phyloP scores from a whole-genome alignment of 2,888 invertebrate species.

The Oscheius sp. region DNA sequence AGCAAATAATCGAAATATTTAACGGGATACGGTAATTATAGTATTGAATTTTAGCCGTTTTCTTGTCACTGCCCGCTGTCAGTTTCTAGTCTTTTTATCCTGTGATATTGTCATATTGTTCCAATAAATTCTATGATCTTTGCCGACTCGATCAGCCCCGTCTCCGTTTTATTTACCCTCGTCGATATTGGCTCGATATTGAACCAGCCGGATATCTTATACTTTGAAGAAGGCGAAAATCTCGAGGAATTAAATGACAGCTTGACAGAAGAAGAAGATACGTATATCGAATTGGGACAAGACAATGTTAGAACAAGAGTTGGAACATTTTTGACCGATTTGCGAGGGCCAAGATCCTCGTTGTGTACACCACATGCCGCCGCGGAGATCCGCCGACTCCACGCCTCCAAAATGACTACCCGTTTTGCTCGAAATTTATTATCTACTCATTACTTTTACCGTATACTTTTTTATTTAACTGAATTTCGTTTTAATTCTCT shows the following conservation, averaged over 20 bases:
- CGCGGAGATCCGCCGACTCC: constrained; percentile 17
- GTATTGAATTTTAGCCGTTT: constrained; percentile 14
- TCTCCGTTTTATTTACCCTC: constrained; percentile 6
- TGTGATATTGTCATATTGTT: constrained; percentile 26
- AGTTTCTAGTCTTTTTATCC: constrained; percentile 12
- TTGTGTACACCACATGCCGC: constrained; percentile 34
- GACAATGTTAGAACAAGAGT: neutral
- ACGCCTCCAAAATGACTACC: neutral
- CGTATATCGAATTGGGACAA: neutral
- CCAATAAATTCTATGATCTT: constrained; percentile 3
- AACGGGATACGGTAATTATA: neutral
- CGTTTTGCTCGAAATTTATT: neutral
- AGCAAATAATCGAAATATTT: constrained; percentile 35
- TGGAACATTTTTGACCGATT: constrained; percentile 6
- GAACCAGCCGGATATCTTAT: neutral
- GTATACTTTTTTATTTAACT: too few species aligned
- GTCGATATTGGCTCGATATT: neutral
- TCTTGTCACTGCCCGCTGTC: constrained; percentile 15
- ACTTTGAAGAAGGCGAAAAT: neutral
- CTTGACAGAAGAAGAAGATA: neutral
- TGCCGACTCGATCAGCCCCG: neutral
- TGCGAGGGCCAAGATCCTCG: constrained; percentile 13
- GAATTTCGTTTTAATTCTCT: too few species aligned
- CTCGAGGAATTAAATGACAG: neutral
- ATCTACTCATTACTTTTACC: too few species aligned